phyloP scores from a whole-genome alignment of 2,113 vertebrate species.

The Peromyscus maniculatus region DNA sequence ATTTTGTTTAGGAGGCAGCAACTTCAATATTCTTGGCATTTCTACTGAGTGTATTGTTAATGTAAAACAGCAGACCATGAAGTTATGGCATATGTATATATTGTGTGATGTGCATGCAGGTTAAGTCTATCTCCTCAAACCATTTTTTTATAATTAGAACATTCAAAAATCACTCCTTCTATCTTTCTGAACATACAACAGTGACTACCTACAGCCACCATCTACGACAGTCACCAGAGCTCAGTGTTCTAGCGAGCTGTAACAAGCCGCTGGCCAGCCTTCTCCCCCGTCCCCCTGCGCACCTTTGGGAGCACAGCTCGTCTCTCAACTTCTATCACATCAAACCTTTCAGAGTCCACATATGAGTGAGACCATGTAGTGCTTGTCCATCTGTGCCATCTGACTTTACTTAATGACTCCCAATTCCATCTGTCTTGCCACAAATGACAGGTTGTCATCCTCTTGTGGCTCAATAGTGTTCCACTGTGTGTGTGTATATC shows the following conservation, averaged over 20 bases:
- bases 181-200: background rate
- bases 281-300: no score
- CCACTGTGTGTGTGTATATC: background rate
- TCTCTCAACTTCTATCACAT: background rate
- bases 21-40: constrained; percentile 22
- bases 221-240: background rate
- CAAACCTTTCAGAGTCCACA: background rate
- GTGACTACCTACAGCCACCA: background rate
- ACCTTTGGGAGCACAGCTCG: background rate
- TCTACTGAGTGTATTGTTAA: background rate
- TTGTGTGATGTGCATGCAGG: background rate
- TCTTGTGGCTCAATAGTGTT: background rate
- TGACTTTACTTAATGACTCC: background rate
- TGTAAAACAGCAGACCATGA: background rate
- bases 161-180: background rate
- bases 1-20: background rate
- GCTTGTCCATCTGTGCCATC: background rate
- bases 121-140: background rate
- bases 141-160: constrained; percentile 4
- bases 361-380: background rate
- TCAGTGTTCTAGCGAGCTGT: background rate
- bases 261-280: background rate
- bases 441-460: background rate
- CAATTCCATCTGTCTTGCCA: background rate
- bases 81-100: background rate